These are phyloP conservation scores for Gallinago solitaria DNA, from an alignment of 2,797 vertebrate genomes.

Conservation along the genomic window DNA sequence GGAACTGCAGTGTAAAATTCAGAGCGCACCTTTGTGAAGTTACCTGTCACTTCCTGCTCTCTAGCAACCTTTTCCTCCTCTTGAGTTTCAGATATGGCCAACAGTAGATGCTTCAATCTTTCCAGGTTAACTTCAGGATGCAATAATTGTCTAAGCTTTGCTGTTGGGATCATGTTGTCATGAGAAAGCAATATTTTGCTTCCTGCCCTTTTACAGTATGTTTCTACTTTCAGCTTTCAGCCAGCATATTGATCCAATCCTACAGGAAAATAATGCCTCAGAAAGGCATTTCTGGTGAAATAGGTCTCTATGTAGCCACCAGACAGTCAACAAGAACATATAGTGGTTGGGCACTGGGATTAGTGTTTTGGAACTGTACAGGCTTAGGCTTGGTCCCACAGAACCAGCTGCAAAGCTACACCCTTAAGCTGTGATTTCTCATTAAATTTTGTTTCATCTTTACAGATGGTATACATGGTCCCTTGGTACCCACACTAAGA, in stretches of 20 bases:
- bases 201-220: neutral
- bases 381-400: neutral
- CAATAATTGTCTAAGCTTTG: neutral
- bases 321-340: neutral
- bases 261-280: neutral
- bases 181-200: neutral
- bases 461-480: rapidly evolving
- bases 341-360: neutral
- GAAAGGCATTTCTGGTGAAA: neutral
- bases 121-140: neutral
- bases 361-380: neutral
- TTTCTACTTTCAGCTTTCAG: neutral
- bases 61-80: neutral
- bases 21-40: neutral
- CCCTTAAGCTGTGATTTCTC: neutral
- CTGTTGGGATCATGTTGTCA: neutral
- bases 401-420: neutral
- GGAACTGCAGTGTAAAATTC: neutral
- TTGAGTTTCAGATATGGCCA: neutral
- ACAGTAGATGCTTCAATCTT: neutral
- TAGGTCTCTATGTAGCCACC: neutral
- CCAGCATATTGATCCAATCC: neutral
- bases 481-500: neutral
- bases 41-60: neutral
- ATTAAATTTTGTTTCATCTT: neutral